Conservation (phyloP, 2,113 vertebrate genomes). For the Catharus fuscescens region DNA sequence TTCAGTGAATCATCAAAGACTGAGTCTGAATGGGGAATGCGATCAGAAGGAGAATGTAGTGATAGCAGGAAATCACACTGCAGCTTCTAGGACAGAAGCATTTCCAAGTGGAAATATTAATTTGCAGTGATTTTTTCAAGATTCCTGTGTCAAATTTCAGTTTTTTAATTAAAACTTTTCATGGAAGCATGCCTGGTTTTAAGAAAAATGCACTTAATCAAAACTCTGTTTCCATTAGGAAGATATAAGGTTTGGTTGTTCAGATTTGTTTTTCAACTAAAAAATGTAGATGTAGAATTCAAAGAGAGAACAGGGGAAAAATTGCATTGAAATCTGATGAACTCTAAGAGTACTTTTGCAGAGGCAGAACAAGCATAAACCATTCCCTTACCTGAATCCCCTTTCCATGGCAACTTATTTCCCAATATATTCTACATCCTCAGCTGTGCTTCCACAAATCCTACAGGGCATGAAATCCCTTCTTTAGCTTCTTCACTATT, state of each 20-base stretch:
- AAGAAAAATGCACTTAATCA: background rate
- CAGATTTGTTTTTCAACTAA: background rate
- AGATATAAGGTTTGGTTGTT: background rate
- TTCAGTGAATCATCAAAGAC: background rate
- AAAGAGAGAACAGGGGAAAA: background rate
- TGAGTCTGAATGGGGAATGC: background rate
- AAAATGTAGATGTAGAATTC: background rate
- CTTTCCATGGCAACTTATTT: background rate
- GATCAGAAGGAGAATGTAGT: background rate
- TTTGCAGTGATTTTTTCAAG: background rate
- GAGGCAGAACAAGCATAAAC: background rate
- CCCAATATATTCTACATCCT: background rate
- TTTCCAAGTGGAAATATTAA: background rate
- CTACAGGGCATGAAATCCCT: background rate
- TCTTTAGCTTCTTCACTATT: background rate
- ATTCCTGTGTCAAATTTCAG: background rate
- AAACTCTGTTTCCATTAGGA: background rate
- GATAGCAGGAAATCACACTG: background rate
- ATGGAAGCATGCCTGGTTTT: accelerated
- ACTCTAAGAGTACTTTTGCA: background rate
- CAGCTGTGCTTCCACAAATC: background rate
- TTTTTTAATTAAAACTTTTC: background rate
- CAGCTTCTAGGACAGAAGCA: background rate
- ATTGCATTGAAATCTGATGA: background rate
- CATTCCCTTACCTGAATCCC: background rate